Base-by-base conservation (phyloP, 2,797 vertebrate species). In the Mallotus villosus region DNA sequence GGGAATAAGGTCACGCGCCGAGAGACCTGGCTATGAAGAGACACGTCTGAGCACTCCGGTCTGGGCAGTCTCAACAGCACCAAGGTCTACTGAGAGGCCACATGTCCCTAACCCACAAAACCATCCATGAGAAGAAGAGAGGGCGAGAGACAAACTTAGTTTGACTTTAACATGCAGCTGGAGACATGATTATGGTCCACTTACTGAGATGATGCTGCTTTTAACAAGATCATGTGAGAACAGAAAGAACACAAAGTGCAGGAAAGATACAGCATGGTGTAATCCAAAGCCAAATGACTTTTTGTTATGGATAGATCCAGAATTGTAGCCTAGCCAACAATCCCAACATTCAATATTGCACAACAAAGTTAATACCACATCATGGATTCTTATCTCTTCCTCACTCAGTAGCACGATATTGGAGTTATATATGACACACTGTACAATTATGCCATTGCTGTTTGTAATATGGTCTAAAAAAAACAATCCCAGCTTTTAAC, bases 1-100 rank as follows among this genome's bases (percentile, higher is more conserved):
- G 88, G 86, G 89, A 92, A 93, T 92, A 93, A 92, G 92, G 91
- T 92, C 90, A 86, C 17, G 79, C 82, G 70, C 87, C 83, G 74
- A 87, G 84, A 90, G 90, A 89, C 85, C 85, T 71, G 82, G 76
- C 82, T 84, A 84, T 84, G 89, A 88, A 85, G 83, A 86, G 78
- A 61, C 70, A 68, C 61, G 63, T 64, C 63, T 16, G 17, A 17
- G 9, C 55, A 22, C 62, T 73, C 41, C 53, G 17, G 85, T 87
- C 82, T 82, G 81, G 82, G 81, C 72, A 22, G 34, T 41, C 19
- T 41, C 21, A 41, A 22, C 63, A 2, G 17, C 6, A 24, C 34
- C 37, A 65, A 22, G 63, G 37, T 49, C 37, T 22, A 65, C n/a
- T 65, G 63, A 65, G 21, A 16, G 41, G 63, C 37, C 5, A 24